Evolutionary conservation across 2,888 invertebrate genomes (phyloP).

Genomic region (Synanthedon tipuliformis): DNA sequence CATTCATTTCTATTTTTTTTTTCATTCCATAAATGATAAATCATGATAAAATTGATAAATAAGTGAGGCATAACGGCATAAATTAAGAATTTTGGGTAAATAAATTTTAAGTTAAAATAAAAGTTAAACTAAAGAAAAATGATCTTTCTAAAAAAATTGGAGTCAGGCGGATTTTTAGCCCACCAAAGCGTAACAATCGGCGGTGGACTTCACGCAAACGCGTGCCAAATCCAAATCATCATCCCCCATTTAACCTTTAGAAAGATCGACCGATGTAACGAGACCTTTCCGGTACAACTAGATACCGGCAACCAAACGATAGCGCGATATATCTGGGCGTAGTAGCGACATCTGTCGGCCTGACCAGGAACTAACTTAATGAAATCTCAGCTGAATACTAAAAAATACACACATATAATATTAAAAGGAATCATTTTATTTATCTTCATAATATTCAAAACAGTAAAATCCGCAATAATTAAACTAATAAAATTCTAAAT

Average conservation of each 20-base stretch:
- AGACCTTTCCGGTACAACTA: background rate
- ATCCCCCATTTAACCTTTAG: constrained; percentile 64
- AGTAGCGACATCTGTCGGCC: background rate
- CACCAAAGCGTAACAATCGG: constrained; percentile 61
- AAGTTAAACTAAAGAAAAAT: background rate
- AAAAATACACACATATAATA: background rate
- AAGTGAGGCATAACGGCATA: too few relatives aligned
- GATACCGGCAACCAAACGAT: background rate
- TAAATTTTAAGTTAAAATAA: too few relatives aligned
- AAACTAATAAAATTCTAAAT: too few relatives aligned
- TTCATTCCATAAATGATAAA: too few relatives aligned
- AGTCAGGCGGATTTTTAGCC: constrained; percentile 56
- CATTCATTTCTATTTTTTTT: too few relatives aligned
- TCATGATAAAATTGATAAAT: too few relatives aligned
- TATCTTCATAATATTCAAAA: too few relatives aligned
- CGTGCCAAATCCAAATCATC: constrained; percentile 54
- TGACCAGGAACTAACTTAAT: too few relatives aligned
- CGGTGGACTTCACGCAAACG: constrained; percentile 55
- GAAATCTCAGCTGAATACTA: background rate
- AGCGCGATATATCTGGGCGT: background rate
- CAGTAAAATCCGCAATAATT: too few relatives aligned
- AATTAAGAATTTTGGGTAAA: too few relatives aligned
- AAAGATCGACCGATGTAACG: constrained; percentile 41
- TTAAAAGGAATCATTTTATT: background rate
- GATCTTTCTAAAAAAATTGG: constrained; percentile 41